Conservation (phyloP, 2,888 invertebrate species). For the Pachydiplax longipennis region DNA sequence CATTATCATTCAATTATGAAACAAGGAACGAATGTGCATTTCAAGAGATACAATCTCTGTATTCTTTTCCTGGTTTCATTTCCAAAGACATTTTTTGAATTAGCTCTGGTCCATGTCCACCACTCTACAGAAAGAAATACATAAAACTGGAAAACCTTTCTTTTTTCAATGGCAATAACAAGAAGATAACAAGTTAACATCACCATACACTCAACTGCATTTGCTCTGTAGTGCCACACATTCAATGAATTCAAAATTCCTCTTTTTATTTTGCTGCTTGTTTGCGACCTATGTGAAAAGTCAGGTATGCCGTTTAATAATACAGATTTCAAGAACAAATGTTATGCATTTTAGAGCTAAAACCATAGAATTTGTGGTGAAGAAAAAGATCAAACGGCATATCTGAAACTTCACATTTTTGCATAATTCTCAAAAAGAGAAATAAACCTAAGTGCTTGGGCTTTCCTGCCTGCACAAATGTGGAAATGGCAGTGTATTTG, state of each 20-base stretch:
- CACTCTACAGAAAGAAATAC: slow-evolving; percentile 43
- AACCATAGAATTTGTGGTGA: slow-evolving; percentile 10
- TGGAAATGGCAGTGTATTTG: slow-evolving; percentile 48
- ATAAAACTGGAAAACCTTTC: slow-evolving; percentile 45
- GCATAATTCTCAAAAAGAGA: slow-evolving; percentile 36
- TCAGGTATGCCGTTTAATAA: slow-evolving; percentile 33
- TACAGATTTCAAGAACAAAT: slow-evolving; percentile 22
- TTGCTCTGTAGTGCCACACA: slow-evolving; percentile 10
- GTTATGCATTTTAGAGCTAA: slow-evolving; percentile 14
- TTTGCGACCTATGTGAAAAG: slow-evolving; percentile 29
- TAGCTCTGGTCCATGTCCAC: slow-evolving; percentile 34
- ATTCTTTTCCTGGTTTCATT: slow-evolving; percentile 40
- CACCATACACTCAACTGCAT: slow-evolving; percentile 28
- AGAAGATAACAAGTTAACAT: slow-evolving; percentile 44
- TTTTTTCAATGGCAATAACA: slow-evolving; percentile 45
- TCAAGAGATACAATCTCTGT: slow-evolving; percentile 27
- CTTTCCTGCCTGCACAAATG: slow-evolving; percentile 44
- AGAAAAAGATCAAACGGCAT: background rate
- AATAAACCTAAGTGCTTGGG: slow-evolving; percentile 41
- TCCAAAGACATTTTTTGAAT: slow-evolving; percentile 42
- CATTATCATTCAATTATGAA: slow-evolving; percentile 40
- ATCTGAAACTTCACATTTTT: slow-evolving; percentile 11
- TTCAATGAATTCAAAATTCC: slow-evolving; percentile 37
- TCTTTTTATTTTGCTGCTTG: slow-evolving; percentile 18
- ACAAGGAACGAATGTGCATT: slow-evolving; percentile 28